Evolutionary conservation across 2,113 vertebrate genomes (phyloP), one percentile per base, ranked within the genome.

Genomic region (Triplophysa siluroides): DNA sequence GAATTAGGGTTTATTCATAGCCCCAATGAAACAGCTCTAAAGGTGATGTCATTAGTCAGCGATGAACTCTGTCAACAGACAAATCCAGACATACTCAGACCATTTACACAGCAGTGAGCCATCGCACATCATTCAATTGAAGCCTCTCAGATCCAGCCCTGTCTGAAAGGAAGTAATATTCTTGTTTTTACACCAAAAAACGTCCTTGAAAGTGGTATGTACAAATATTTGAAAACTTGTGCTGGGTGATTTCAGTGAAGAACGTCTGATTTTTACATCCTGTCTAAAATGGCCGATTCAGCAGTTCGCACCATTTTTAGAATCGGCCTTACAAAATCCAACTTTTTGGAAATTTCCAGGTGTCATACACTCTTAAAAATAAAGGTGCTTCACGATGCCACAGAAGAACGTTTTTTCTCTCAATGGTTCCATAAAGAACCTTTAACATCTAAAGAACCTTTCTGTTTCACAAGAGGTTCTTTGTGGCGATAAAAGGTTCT

Each of bases 231-330:
- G n/a, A 21, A 50, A 47, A 68, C 26, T 1, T 45, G 14, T 8
- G 9, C 1, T 38, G 18, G 19, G 74, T 76, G 43, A 24, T 77
- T 65, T 41, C 29, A 1, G 0, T 47, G 23, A 16, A 61, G 50
- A 76, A 67, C 26, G 52, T 73, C 50, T 78, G 61, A 78, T 45
- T 82, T 26, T 78, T 71, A 73, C 76, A 78, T 83, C 69, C 78
- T 45, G 68, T 78, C 38, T 52, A 19, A 61, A 82, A 61, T 54
- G 29, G 26, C 50, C 19, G 47, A 45, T 23, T 58, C 67, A 47
- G 47, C 71, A 29, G 26, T 29, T 29, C 29, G 29, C 29, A 29
- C 29, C 29, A 29, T 29, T 29, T 29, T 29, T 29, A 29, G 3
- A 29, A 29, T 29, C 29, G 29, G 29, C 29, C 3, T 29, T 3